Evolutionary conservation across 2,797 vertebrate species (phyloP).

Genomic region (Gambelia wislizenii): DNA sequence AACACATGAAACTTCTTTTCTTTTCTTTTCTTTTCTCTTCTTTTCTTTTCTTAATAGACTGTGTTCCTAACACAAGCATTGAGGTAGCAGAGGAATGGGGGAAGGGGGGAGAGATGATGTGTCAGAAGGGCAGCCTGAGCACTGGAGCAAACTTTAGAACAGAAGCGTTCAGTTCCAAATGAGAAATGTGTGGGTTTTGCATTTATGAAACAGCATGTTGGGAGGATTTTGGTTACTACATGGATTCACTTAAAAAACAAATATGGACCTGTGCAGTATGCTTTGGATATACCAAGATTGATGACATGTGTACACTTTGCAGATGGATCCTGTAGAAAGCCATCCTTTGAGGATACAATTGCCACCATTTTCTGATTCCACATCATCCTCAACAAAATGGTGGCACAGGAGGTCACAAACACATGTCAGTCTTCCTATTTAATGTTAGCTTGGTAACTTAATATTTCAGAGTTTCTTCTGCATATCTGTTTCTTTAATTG

Average conservation of each 20-base stretch:
- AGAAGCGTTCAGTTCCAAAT: conserved; percentile 79
- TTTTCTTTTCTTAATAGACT: conserved; percentile 20
- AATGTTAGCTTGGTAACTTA: conserved; percentile 60
- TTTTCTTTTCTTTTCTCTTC: not conserved
- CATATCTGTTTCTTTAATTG: conserved; percentile 61
- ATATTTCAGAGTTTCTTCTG: conserved; percentile 57
- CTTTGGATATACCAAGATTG: conserved; percentile 82
- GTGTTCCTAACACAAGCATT: conserved; percentile 66
- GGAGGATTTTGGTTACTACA: conserved; percentile 82
- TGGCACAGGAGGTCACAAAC: conserved; percentile 71
- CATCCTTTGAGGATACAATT: conserved; percentile 82
- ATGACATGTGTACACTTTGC: conserved; percentile 83
- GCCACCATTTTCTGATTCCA: conserved; percentile 82
- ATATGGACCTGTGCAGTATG: conserved; percentile 83
- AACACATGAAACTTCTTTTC: conserved; percentile 57
- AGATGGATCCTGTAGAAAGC: conserved; percentile 82
- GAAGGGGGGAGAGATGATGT: conserved; percentile 30
- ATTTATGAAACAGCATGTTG: conserved; percentile 82
- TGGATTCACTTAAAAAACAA: conserved; percentile 86
- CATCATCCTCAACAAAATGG: conserved; percentile 78
- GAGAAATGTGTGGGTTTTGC: conserved; percentile 81
- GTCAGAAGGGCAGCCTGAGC: conserved; percentile 72
- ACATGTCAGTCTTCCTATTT: conserved; percentile 34
- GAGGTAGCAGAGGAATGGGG: conserved; percentile 64
- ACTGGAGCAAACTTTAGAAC: conserved; percentile 77